Percentiles rank a stretch among this genome's conserved stretches.
These are phyloP conservation scores for Cercopithecus mona DNA, from an alignment of 2,113 vertebrate species.

Conservation along the genomic window DNA sequence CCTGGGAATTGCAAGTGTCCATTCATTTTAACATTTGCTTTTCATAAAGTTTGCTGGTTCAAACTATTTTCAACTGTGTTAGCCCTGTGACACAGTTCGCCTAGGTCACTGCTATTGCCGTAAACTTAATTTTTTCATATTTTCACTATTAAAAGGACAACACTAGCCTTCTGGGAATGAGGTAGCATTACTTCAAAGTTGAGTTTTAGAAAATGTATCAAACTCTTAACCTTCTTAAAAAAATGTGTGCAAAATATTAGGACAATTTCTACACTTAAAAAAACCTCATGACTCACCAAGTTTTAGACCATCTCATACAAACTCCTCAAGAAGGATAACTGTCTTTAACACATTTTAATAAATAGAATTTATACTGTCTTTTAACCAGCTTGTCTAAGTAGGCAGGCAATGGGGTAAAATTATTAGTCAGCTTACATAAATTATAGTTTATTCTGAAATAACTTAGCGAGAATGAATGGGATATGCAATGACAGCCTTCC, in stretches of 20 bases:
- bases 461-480: neutral
- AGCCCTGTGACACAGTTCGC: neutral
- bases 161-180: neutral
- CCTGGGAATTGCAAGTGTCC: neutral
- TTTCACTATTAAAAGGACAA: constrained; percentile 45
- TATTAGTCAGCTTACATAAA: constrained; percentile 38
- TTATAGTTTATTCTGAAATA: constrained; percentile 27
- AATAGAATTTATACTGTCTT: constrained; percentile 44
- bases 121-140: constrained; percentile 27
- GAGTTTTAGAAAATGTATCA: constrained; percentile 39
- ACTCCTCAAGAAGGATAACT: neutral
- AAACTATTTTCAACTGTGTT: constrained; percentile 18
- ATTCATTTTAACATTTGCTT: constrained; percentile 41
- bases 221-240: constrained; percentile 3
- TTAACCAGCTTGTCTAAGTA: constrained; percentile 15
- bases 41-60: constrained; percentile 6
- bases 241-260: neutral
- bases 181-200: neutral
- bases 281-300: neutral
- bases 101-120: constrained; percentile 14
- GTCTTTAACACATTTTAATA: constrained; percentile 36
- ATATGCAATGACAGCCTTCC: neutral
- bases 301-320: constrained; percentile 28
- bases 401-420: neutral
- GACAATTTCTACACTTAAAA: constrained; percentile 7